Conservation (phyloP, 2,888 invertebrate species). For the Pristionchus arcanus region DNA sequence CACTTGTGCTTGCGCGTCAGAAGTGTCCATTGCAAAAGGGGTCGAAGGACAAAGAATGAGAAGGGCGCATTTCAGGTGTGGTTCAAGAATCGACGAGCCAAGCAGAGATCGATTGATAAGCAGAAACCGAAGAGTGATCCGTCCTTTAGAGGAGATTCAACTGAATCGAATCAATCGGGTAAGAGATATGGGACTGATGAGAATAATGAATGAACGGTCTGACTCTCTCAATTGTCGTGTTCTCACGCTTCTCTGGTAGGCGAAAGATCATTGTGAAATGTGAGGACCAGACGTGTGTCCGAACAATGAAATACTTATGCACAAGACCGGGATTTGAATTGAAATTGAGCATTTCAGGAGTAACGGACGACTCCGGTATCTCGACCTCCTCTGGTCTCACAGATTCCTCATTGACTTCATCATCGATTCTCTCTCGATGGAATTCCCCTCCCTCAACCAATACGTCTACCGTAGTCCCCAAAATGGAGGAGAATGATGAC, state of each 20-base stretch:
- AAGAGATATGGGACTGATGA: background rate
- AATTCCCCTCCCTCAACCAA: background rate
- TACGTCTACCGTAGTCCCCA: background rate
- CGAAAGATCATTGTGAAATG: too few relatives aligned
- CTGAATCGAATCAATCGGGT: conserved; percentile 1
- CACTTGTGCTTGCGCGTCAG: background rate
- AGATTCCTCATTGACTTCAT: background rate
- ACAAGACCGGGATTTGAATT: too few relatives aligned
- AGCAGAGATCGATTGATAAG: conserved; percentile 76
- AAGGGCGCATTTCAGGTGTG: conserved; percentile 69
- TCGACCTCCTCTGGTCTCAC: background rate
- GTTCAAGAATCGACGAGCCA: conserved; percentile 78
- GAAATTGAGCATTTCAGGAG: background rate
- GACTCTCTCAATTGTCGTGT: too few relatives aligned
- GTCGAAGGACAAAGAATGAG: conserved; percentile 20
- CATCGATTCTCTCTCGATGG: conserved; percentile 21
- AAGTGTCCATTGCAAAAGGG: background rate
- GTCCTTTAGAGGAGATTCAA: conserved; percentile 53
- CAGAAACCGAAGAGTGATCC: conserved; percentile 69
- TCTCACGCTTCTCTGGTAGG: too few relatives aligned
- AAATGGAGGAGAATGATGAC: background rate
- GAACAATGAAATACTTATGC: too few relatives aligned
- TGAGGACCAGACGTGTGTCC: too few relatives aligned
- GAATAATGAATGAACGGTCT: background rate
- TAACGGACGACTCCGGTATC: conserved; percentile 4